These are phyloP conservation scores for Sylvietta virens DNA, from an alignment of 2,113 vertebrate species.

Conservation along the genomic window DNA sequence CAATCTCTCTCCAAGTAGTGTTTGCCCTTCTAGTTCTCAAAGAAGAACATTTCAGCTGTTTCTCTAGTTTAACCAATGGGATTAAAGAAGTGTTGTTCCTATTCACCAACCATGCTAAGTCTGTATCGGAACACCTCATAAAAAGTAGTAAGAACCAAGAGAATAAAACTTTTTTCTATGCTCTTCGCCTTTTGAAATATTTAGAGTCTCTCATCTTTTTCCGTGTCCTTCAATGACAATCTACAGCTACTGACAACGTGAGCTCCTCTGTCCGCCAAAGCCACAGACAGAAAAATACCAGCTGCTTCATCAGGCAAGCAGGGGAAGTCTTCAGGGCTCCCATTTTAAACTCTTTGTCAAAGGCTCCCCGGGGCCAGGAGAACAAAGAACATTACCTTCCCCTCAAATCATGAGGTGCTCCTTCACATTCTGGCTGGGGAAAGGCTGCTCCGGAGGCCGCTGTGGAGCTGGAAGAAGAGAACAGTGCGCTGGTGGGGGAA, in stretches of 20 bases:
- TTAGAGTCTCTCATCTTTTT: too few relatives aligned
- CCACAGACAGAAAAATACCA: neutral
- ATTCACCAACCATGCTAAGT: too few relatives aligned
- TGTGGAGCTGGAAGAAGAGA: neutral
- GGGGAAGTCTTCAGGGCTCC: neutral
- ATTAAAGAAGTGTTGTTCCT: too few relatives aligned
- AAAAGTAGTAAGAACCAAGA: too few relatives aligned
- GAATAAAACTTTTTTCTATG: too few relatives aligned
- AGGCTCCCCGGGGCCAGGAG: neutral
- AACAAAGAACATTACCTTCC: neutral
- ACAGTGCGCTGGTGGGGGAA: fast-evolving
- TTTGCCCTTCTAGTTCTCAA: too few relatives aligned
- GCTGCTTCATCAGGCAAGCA: neutral
- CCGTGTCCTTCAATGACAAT: too few relatives aligned
- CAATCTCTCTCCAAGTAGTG: too few relatives aligned
- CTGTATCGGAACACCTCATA: too few relatives aligned
- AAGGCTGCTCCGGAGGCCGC: neutral
- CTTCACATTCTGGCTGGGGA: neutral
- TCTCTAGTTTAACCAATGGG: too few relatives aligned
- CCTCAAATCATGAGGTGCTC: neutral
- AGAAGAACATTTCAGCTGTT: too few relatives aligned
- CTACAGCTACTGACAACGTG: neutral
- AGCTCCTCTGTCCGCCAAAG: neutral
- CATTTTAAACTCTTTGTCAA: neutral
- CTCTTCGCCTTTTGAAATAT: too few relatives aligned